Conservation (phyloP, 2,113 vertebrate genomes). For the Anser brachyrhynchus region DNA sequence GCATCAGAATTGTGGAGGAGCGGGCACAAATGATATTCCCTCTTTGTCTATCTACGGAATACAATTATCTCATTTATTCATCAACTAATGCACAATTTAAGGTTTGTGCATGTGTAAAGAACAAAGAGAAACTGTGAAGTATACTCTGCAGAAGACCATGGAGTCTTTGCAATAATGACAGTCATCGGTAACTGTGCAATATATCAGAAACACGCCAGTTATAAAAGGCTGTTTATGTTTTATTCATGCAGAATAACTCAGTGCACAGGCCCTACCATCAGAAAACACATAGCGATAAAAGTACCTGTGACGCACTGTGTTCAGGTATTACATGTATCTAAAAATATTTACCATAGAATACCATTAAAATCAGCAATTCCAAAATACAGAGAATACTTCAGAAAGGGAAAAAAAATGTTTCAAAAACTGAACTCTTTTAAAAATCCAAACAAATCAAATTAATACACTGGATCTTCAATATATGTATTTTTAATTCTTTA, state of each 20-base stretch:
- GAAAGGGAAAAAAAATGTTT: background rate
- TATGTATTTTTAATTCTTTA: background rate
- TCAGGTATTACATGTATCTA: background rate
- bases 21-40: background rate
- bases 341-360: background rate
- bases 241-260: constrained; percentile 51
- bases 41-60: background rate
- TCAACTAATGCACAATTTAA: constrained; percentile 1
- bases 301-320: background rate
- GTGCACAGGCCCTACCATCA: background rate
- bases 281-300: background rate
- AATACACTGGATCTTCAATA: background rate
- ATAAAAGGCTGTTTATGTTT: constrained; percentile 35
- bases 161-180: background rate
- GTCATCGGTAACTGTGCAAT: background rate
- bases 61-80: background rate
- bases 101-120: background rate
- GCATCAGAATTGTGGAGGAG: background rate
- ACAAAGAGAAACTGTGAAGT: background rate
- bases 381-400: background rate
- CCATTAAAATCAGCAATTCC: background rate
- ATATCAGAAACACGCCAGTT: background rate
- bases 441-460: background rate
- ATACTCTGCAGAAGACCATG: accelerated
- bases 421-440: background rate